Evolutionary conservation across 64 coral and sea anemone genomes (phyloP), one percentile per base, ranked within the genome.

Genomic region (Acropora yongei): DNA sequence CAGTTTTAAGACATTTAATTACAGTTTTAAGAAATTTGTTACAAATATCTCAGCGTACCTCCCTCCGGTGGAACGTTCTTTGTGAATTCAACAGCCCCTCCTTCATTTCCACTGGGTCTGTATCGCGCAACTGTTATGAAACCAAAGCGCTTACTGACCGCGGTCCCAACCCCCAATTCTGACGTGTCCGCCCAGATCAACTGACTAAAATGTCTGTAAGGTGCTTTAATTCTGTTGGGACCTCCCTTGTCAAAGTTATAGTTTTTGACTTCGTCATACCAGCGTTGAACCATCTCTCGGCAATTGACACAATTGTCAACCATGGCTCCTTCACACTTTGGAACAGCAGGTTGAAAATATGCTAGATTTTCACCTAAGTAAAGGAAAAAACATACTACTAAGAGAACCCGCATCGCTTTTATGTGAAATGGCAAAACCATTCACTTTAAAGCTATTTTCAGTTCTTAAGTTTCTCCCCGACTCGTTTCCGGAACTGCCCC

Each of bases 41-140:
- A 63, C 11, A 63, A 63, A 11, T 13, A 13, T 63, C 60, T 48
- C 3, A 30, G 63, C 82, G 13, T 48, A 97, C 95, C 95, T 82
- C 92, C 95, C 68, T 97, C 92, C 40, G 95, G 95, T 16, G 95
- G 95, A 18, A 97, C 89, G 91, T 97, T 93, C 41, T 67, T 89
- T 61, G 94, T 78, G 75, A 94, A 97, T 47, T 88, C 57, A 12
- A 41, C 92, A 19, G 47, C 46, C 9, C 40, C 91, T 17, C 91
- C 91, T 7, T 87, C 80, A 84, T 97, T 97, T 55, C 95, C 95
- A 41, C 71, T 80, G 18, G 95, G 95, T 6, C 89, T 90, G 83
- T 97, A 97, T 10, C 95, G 77, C 2, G 92, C 95, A 12, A 97
- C 95, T 8, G 95, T 97, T 77, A 97, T 94, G 44, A 97, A 97